Evolutionary conservation across 2,797 vertebrate genomes (phyloP), one percentile per base, ranked within the genome.

Genomic region (Smutsia gigantea): DNA sequence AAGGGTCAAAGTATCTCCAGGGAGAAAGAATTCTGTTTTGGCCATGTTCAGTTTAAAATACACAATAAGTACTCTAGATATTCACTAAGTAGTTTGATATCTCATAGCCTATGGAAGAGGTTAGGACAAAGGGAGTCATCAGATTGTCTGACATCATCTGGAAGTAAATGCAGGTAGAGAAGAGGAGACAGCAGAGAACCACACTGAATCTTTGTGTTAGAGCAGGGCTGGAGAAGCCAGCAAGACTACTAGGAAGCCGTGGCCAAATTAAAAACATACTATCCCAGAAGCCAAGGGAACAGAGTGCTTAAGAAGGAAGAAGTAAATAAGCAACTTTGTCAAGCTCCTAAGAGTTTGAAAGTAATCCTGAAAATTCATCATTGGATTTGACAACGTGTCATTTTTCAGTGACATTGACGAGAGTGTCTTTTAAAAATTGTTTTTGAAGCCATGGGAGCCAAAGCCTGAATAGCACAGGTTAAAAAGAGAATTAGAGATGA

Each of bases 401-500:
- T 72, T 75, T 74, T 79, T 55, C 17, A 63, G 78, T 74, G 83
- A 92, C 66, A 82, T 18, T 31, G 21, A 94, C 49, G 49, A 85
- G 61, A n/a, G 3, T 42, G 25, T 55, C 75, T 91, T 94, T 94
- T 59, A 49, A 79, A 87, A 79, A 81, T 53, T 53, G 31, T 59
- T 91, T 90, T 88, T 61, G 61, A 78, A 94, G 63, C 18, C 63
- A 29, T 82, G 37, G 21, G 17, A 59, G 39, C 15, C 27, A 53
- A 81, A 88, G 23, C 31, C 77, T 81, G 39, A 88, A 88, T 88
- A 78, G 83, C 21, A 77, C 49, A 78, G 63, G n/a, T 72, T 93
- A 51, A 63, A 93, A 94, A 94, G 55, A 94, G 55, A 94, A 57
- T 92, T 63, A 23, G 37, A 34, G 74, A 57, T 51, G 13, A 86